phyloP scores from a whole-genome alignment of 2,113 vertebrate species.

The Passer montanus region DNA sequence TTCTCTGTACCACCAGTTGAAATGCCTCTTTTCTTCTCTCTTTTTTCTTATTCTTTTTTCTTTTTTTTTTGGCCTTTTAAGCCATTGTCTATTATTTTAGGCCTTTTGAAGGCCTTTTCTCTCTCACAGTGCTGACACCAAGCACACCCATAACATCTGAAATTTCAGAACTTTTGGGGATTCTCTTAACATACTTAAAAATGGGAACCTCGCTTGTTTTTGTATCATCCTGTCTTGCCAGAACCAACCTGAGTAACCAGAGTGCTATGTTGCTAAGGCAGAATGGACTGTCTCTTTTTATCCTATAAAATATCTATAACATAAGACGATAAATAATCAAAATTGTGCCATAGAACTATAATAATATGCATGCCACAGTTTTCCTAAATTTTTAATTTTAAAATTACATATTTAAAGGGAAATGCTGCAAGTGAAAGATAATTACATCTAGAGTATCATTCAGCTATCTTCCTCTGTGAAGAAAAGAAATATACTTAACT shows the following conservation, averaged over 20 bases:
- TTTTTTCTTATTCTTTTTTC: accelerated
- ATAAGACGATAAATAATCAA: neutral
- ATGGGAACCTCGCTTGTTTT: neutral
- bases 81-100: neutral
- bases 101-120: neutral
- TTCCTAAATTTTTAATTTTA: neutral
- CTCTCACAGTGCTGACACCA: neutral
- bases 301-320: neutral
- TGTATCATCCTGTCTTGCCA: neutral
- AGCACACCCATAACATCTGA: neutral
- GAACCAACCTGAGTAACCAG: neutral
- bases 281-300: neutral
- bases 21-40: neutral
- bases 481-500: neutral
- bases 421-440: neutral
- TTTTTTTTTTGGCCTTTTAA: neutral
- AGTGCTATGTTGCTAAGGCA: neutral
- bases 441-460: neutral
- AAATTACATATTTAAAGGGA: neutral
- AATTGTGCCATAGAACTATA: neutral
- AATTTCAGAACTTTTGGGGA: neutral
- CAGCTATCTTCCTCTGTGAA: neutral
- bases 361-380: neutral
- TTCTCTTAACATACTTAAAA: neutral
- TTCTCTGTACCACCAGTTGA: neutral